Evolutionary conservation across 2,797 vertebrate genomes (phyloP).

Genomic region (Gymnoscopelus braueri): DNA sequence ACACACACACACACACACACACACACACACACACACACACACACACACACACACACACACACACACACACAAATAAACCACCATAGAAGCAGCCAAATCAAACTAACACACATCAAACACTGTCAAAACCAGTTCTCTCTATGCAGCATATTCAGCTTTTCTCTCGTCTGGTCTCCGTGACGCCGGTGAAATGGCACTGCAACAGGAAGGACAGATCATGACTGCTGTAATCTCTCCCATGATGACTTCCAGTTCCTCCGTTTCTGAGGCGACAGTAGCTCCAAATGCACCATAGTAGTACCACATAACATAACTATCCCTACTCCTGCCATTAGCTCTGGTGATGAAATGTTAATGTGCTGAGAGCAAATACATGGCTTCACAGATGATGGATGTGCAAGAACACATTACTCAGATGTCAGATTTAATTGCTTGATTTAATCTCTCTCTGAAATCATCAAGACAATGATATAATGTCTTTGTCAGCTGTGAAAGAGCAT

Average conservation of each 20-base stretch:
- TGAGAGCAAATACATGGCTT: conserved; percentile 30
- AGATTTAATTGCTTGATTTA: conserved; percentile 31
- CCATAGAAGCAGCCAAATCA: no score
- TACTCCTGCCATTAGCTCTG: conserved; percentile 38
- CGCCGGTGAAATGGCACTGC: conserved; percentile 38
- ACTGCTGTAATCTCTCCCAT: conserved; percentile 31
- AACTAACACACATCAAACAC: no score
- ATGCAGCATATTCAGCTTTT: neutral
- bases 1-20: conserved; percentile 6
- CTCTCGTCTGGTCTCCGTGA: conserved; percentile 14
- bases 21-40: neutral
- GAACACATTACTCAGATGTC: neutral
- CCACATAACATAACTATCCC: conserved; percentile 27
- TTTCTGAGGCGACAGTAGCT: conserved; percentile 33
- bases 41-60: neutral
- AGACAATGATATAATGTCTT: conserved; percentile 37
- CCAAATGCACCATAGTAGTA: conserved; percentile 1
- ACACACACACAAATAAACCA: neutral
- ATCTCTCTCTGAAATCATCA: conserved; percentile 38
- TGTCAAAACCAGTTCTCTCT: no score
- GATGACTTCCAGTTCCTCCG: conserved; percentile 49
- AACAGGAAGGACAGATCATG: conserved; percentile 37
- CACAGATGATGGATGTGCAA: conserved; percentile 30
- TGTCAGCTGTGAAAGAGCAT: conserved; percentile 48
- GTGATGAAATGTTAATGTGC: conserved; percentile 29